A percentile compares a stretch with the other conserved stretches of the same genome.
Evolutionary conservation across 2,113 vertebrate species (phyloP).

Genomic region (Dipodomys spectabilis): DNA sequence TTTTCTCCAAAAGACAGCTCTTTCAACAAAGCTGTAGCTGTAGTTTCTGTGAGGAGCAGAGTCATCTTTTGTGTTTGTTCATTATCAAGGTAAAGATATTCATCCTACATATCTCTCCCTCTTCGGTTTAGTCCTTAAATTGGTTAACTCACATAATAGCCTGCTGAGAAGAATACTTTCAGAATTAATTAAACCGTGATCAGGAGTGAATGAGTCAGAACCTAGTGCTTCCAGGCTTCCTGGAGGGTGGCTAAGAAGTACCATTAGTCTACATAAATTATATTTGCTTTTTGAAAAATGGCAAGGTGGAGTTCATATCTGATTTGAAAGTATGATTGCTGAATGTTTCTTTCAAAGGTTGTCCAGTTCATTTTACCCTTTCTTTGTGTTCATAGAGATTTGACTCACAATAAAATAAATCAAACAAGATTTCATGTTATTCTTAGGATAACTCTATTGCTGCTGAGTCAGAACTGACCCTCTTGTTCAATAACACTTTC

Average conservation of each 20-base stretch:
- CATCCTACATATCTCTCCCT: background rate
- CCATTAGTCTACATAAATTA: background rate
- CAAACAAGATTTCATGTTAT: background rate
- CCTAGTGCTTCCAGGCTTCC: conserved; percentile 23
- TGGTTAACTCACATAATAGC: conserved; percentile 36
- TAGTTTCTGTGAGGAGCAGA: conserved; percentile 30
- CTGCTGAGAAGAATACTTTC: conserved; percentile 56
- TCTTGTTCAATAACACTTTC: background rate
- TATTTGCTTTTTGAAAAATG: conserved; percentile 48
- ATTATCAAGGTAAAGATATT: conserved; percentile 49
- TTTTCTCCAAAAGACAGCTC: background rate
- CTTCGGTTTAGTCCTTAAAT: conserved; percentile 44
- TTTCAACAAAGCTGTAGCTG: background rate
- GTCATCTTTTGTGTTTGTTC: conserved; percentile 39
- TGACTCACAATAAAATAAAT: background rate
- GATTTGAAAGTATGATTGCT: background rate
- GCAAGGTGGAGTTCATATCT: background rate
- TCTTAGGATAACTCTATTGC: background rate
- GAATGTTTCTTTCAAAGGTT: background rate
- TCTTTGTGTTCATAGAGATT: background rate
- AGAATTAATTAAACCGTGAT: conserved; percentile 51
- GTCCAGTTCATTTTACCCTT: background rate
- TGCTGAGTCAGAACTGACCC: background rate
- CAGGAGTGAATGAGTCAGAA: conserved; percentile 49
- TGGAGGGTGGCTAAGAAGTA: background rate